Evolutionary conservation across 35 echinoderm and acorn worm species (phyloP).

Genomic region (Eucidaris tribuloides): DNA sequence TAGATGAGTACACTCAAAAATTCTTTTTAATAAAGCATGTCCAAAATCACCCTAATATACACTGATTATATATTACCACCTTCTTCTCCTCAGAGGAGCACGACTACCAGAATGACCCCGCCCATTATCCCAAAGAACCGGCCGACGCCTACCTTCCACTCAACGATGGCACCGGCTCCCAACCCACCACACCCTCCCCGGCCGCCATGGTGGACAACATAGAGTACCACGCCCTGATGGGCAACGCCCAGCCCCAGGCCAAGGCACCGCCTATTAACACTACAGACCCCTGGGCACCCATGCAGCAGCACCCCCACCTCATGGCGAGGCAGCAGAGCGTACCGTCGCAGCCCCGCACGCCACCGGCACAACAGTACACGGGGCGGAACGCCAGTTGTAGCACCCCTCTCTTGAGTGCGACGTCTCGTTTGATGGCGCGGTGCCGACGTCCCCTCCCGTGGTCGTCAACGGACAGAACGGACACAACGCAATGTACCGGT

Average conservation of each 20-base stretch:
- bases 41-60: background rate
- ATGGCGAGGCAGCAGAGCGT: background rate
- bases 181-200: background rate
- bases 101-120: constrained; percentile 76
- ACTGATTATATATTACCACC: background rate
- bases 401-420: constrained; percentile 44
- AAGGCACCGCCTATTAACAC: background rate
- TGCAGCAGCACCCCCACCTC: constrained; percentile 14
- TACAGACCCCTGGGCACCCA: constrained; percentile 24
- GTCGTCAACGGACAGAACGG: constrained; percentile 10
- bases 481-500: background rate
- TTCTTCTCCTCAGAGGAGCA: constrained; percentile 38
- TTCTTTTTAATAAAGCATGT: background rate
- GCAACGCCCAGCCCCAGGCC: background rate
- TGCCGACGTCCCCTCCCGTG: background rate
- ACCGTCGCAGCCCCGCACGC: constrained; percentile 1
- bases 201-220: constrained; percentile 72
- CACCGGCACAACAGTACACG: background rate
- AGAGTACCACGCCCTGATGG: constrained; percentile 81
- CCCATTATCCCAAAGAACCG: background rate
- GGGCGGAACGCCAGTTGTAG: constrained; percentile 32
- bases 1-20: too few species aligned
- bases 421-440: constrained; percentile 5
- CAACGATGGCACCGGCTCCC: constrained; percentile 14
- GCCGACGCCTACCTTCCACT: constrained; percentile 68